Evolutionary conservation across 1,140 invertebrate species (phyloP).

Genomic region (Aphis gossypii): DNA sequence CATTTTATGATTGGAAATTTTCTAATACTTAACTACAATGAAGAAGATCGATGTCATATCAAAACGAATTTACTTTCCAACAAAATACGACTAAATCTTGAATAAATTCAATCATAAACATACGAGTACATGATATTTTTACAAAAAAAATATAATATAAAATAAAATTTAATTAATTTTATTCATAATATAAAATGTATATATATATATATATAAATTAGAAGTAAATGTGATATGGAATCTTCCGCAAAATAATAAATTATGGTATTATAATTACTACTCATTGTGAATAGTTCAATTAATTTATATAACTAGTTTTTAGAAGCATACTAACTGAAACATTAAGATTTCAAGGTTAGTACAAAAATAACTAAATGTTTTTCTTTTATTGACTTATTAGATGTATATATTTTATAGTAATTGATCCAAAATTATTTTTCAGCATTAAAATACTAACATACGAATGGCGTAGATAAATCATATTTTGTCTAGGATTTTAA

Average conservation of each 20-base stretch:
- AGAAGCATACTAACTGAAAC: background rate
- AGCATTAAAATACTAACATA: background rate
- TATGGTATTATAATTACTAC: background rate
- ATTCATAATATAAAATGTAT: background rate
- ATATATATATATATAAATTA: background rate
- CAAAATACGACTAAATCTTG: background rate
- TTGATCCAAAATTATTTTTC: background rate
- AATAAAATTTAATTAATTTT: background rate
- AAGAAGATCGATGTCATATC: background rate
- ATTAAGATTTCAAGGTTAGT: background rate
- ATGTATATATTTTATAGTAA: background rate
- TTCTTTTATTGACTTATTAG: background rate
- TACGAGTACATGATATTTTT: background rate
- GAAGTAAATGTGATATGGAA: background rate
- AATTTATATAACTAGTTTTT: background rate
- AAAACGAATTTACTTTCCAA: background rate
- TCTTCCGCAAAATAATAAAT: background rate
- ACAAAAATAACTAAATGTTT: background rate
- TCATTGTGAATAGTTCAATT: background rate
- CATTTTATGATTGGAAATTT: background rate
- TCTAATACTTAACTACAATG: background rate
- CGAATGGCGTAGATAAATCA: background rate
- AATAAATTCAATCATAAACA: background rate
- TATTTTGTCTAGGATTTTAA: conserved; percentile 6
- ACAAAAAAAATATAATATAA: background rate